Evolutionary conservation across 53 echinoderm and acorn worm species (phyloP).

Genomic region (Patiria pectinifera): DNA sequence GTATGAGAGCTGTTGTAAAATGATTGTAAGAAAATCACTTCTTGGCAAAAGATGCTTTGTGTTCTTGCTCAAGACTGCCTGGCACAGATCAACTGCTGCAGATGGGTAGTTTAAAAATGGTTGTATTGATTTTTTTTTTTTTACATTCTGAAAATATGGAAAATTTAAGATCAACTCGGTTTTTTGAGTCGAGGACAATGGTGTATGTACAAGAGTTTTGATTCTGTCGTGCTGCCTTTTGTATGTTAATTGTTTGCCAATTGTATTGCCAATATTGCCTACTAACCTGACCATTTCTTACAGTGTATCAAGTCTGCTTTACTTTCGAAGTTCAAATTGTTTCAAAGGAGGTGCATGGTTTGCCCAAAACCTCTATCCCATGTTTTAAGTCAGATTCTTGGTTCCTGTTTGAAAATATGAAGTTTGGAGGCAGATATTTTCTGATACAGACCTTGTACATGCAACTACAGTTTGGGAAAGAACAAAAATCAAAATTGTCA

Average conservation of each 20-base stretch:
- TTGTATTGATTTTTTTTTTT: background rate
- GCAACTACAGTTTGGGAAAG: conserved; percentile 22
- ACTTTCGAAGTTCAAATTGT: too few species aligned
- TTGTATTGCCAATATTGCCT: too few species aligned
- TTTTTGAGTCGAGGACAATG: conserved; percentile 14
- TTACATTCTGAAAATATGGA: conserved; percentile 49
- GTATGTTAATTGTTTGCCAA: too few species aligned
- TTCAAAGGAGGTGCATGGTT: too few species aligned
- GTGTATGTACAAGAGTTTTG: conserved; percentile 58
- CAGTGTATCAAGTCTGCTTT: conserved; percentile 7
- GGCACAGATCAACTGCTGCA: conserved; percentile 29
- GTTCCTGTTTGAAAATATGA: background rate
- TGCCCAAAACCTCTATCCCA: too few species aligned
- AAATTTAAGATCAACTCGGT: conserved; percentile 63
- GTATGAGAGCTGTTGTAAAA: too few species aligned
- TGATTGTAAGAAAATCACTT: too few species aligned
- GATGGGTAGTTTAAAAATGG: conserved; percentile 39
- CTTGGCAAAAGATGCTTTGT: too few species aligned
- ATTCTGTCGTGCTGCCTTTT: background rate
- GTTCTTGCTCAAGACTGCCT: too few species aligned
- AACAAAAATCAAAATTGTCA: background rate
- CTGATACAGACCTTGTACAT: conserved; percentile 50
- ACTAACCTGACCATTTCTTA: conserved; percentile 32
- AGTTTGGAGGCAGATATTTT: background rate
- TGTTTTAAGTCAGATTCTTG: too few species aligned